Evolutionary conservation across 2,888 invertebrate species (phyloP).

Genomic region (Adela reaumurella): DNA sequence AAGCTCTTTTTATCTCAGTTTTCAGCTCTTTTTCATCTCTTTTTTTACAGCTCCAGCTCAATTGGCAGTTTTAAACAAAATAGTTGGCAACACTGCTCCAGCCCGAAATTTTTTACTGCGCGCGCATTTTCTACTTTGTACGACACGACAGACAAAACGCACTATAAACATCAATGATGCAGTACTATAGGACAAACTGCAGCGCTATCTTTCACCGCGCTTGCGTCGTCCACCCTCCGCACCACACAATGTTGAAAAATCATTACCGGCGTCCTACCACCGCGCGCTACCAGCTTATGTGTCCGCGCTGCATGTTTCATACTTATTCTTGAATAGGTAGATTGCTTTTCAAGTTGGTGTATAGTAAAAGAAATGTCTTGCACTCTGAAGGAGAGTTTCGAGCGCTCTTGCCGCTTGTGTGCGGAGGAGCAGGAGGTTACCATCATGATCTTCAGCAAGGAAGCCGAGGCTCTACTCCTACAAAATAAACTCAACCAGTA

Average conservation of each 20-base stretch:
- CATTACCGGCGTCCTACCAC: slow-evolving; percentile 18
- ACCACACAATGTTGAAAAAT: slow-evolving; percentile 25
- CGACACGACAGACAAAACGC: not conserved
- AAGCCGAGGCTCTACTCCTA: slow-evolving; percentile 62
- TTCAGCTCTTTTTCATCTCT: too few relatives aligned
- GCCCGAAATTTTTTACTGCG: not conserved
- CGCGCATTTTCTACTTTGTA: not conserved
- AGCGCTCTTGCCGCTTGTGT: slow-evolving; percentile 62
- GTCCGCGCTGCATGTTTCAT: not conserved
- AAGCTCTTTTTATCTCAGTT: too few relatives aligned
- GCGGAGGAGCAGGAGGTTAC: slow-evolving; percentile 57
- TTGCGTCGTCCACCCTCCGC: slow-evolving; percentile 23
- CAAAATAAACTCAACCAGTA: slow-evolving; percentile 66
- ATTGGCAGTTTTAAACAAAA: too few relatives aligned
- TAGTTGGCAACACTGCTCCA: too few relatives aligned
- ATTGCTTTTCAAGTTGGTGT: too few relatives aligned
- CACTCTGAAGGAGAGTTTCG: slow-evolving; percentile 25
- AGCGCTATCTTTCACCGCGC: slow-evolving; percentile 28
- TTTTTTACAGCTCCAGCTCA: too few relatives aligned
- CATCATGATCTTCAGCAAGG: slow-evolving; percentile 62
- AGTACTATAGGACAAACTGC: slow-evolving; percentile 23
- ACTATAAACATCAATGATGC: slow-evolving; percentile 18
- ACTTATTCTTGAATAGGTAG: too few relatives aligned
- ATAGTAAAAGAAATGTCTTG: slow-evolving; percentile 20
- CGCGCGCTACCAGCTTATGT: too few relatives aligned